These are phyloP conservation scores for Temnothorax longispinosus DNA, from an alignment of 1,140 invertebrate species.

Conservation along the genomic window DNA sequence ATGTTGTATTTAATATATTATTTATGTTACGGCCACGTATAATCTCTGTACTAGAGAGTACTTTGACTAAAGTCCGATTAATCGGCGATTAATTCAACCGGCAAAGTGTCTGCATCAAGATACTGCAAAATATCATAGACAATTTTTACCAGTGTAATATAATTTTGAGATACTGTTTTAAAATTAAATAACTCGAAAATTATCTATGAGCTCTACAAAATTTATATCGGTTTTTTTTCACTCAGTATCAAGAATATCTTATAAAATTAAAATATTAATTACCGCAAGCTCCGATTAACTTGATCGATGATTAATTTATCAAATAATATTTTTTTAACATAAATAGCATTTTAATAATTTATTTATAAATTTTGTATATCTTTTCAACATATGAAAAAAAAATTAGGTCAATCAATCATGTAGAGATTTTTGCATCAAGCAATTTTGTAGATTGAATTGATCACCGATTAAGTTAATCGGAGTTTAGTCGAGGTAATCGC, in stretches of 20 bases:
- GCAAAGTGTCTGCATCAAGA: neutral
- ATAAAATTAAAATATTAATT: too few relatives aligned
- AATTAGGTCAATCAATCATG: too few relatives aligned
- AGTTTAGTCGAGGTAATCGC: too few relatives aligned
- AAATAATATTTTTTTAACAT: too few relatives aligned
- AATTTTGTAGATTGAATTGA: too few relatives aligned
- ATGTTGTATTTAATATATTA: neutral
- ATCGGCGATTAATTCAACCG: neutral
- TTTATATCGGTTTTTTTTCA: neutral
- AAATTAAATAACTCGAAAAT: slow-evolving; percentile 2
- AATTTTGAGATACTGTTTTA: neutral
- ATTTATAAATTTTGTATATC: too few relatives aligned
- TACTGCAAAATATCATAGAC: neutral
- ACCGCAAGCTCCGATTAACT: neutral
- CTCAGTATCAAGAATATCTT: too few relatives aligned
- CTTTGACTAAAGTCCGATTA: neutral
- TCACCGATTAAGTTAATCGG: too few relatives aligned
- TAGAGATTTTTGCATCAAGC: too few relatives aligned
- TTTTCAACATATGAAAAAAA: too few relatives aligned
- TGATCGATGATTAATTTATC: neutral
- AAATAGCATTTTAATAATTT: too few relatives aligned
- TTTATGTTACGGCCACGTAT: neutral
- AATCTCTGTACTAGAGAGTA: neutral
- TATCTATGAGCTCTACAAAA: neutral
- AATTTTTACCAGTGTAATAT: neutral